These are phyloP conservation scores for Atethmia centrago DNA, from an alignment of 2,888 invertebrate species.

Conservation along the genomic window DNA sequence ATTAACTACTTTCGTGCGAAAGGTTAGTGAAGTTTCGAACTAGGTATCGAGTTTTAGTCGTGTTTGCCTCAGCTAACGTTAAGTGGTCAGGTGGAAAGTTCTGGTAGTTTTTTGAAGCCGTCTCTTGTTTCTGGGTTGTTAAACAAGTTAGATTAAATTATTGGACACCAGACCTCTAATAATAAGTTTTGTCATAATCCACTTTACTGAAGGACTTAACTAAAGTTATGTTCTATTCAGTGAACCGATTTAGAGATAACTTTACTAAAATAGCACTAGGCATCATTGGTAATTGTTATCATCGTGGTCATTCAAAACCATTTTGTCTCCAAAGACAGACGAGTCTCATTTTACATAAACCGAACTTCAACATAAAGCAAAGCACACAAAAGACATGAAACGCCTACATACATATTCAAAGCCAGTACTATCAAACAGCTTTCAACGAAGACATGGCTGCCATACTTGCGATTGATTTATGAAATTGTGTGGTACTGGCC, in stretches of 20 bases:
- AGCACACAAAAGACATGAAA: conserved; percentile 34
- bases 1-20: conserved; percentile 71
- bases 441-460: conserved; percentile 66
- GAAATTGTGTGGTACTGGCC: conserved; percentile 69
- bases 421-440: conserved; percentile 57
- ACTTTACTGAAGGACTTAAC: background rate
- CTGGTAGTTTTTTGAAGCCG: conserved; percentile 35
- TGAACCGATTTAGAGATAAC: conserved; percentile 14
- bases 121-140: conserved; percentile 36
- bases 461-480: conserved; percentile 76
- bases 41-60: conserved; percentile 53
- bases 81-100: conserved; percentile 44
- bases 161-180: conserved; percentile 13
- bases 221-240: conserved; percentile 27
- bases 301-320: conserved; percentile 9
- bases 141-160: conserved; percentile 36
- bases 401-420: conserved; percentile 60
- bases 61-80: conserved; percentile 44
- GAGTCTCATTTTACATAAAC: conserved; percentile 5
- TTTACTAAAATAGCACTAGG: background rate
- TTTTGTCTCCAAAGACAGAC: background rate
- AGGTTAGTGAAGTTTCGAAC: conserved; percentile 56
- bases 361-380: conserved; percentile 5
- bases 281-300: background rate
- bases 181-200: conserved; percentile 10